Evolutionary conservation across 2,888 invertebrate genomes (phyloP).

Genomic region (Eulithis testata): DNA sequence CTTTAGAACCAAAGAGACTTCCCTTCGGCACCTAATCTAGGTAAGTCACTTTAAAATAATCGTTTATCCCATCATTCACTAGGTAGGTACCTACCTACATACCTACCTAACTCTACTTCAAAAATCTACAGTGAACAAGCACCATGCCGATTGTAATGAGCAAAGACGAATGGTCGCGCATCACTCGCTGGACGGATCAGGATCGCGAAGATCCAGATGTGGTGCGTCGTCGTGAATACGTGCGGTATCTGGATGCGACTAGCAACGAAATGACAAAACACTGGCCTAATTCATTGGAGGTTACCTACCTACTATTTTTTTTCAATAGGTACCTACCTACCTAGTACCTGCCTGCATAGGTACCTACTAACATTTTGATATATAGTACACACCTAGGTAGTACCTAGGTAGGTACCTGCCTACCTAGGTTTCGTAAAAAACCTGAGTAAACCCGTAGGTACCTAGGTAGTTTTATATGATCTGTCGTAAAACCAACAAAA

Average conservation of each 20-base stretch:
- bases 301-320: conserved; percentile 12
- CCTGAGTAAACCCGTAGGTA: too few relatives aligned
- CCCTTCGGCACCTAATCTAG: neutral
- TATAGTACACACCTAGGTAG: too few relatives aligned
- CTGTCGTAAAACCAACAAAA: too few relatives aligned
- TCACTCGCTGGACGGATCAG: conserved; percentile 60
- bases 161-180: conserved; percentile 65
- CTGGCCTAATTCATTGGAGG: conserved; percentile 79
- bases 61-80: neutral
- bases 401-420: too few relatives aligned
- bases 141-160: conserved; percentile 67
- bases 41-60: neutral
- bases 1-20: too few relatives aligned
- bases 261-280: conserved; percentile 69
- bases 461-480: too few relatives aligned
- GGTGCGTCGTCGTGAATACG: conserved; percentile 59
- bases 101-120: neutral
- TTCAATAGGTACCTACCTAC: neutral
- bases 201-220: conserved; percentile 63
- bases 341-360: too few relatives aligned
- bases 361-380: too few relatives aligned
- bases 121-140: conserved; percentile 2
- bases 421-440: too few relatives aligned
- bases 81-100: too few relatives aligned
- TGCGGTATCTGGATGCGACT: conserved; percentile 57